Conservation (phyloP, 2,113 vertebrate species). For the Todiramphus saurophagus region DNA sequence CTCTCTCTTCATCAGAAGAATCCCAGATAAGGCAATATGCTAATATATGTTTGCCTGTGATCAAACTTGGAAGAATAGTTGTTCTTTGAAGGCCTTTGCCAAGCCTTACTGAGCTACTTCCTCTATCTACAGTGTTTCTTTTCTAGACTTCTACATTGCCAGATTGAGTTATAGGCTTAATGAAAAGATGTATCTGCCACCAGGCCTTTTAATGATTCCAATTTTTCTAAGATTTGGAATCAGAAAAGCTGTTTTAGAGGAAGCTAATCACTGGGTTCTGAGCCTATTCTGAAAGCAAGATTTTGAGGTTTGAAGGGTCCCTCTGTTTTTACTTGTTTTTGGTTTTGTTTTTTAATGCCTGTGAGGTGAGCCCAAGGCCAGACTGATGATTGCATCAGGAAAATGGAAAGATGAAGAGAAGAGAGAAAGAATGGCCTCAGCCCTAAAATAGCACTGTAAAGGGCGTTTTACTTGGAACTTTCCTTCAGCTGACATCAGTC, state of each 20-base stretch:
- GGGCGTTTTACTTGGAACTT: conserved; percentile 66
- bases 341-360: conserved; percentile 26
- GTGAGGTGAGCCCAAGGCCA: conserved; percentile 72
- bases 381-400: conserved; percentile 66
- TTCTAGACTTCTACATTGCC: conserved; percentile 4
- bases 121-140: background rate
- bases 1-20: background rate
- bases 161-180: conserved; percentile 6
- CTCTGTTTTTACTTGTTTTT: background rate
- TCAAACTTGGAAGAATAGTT: background rate
- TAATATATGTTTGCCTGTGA: conserved; percentile 1
- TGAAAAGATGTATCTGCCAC: background rate
- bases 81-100: conserved; percentile 46
- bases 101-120: conserved; percentile 29
- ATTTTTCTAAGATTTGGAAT: conserved; percentile 3
- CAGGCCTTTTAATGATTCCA: background rate
- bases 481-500: conserved; percentile 67
- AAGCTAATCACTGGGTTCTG: conserved; percentile 4
- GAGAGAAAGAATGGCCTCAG: conserved; percentile 63
- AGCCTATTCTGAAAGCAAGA: conserved; percentile 27
- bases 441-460: conserved; percentile 75
- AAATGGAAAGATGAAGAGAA: conserved; percentile 63
- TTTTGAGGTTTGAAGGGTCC: conserved; percentile 17
- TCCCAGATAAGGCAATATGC: background rate
- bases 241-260: background rate